Percentiles rank a stretch among this genome's conserved stretches.
Conservation (phyloP, 2,113 vertebrate species). For the Pristiophorus japonicus region DNA sequence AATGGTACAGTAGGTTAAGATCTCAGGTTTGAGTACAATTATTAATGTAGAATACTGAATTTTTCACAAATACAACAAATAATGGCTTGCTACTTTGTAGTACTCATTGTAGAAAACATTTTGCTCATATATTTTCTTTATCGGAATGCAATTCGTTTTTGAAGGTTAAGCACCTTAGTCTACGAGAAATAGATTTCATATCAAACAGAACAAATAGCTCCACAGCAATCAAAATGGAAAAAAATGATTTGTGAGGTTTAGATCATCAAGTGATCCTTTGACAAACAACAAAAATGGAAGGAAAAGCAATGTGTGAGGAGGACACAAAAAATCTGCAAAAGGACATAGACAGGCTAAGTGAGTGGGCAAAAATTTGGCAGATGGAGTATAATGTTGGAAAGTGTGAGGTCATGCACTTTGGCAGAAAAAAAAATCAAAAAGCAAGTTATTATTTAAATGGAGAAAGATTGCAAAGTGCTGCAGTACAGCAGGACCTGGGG, state of each 20-base stretch:
- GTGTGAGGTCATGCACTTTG: no score
- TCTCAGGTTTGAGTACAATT: background rate
- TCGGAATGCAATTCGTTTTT: background rate
- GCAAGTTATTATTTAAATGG: no score
- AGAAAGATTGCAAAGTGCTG: no score
- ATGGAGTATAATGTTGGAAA: no score
- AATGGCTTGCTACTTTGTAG: background rate
- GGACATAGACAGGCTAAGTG: no score
- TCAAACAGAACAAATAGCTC: background rate
- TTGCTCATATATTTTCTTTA: background rate
- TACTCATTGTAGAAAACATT: background rate
- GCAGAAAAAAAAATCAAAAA: no score
- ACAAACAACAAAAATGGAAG: no score
- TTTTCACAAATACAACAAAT: background rate
- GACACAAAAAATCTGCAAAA: no score
- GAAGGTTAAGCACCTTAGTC: background rate
- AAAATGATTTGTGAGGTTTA: background rate
- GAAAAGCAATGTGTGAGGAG: no score
- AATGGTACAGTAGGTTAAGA: background rate
- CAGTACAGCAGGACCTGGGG: no score
- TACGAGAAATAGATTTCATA: background rate
- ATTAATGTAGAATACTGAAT: background rate
- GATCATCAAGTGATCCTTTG: background rate
- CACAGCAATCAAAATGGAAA: background rate
- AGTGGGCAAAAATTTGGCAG: no score